These are phyloP conservation scores for Sparus aurata DNA, from an alignment of 2,797 vertebrate genomes.

Conservation along the genomic window DNA sequence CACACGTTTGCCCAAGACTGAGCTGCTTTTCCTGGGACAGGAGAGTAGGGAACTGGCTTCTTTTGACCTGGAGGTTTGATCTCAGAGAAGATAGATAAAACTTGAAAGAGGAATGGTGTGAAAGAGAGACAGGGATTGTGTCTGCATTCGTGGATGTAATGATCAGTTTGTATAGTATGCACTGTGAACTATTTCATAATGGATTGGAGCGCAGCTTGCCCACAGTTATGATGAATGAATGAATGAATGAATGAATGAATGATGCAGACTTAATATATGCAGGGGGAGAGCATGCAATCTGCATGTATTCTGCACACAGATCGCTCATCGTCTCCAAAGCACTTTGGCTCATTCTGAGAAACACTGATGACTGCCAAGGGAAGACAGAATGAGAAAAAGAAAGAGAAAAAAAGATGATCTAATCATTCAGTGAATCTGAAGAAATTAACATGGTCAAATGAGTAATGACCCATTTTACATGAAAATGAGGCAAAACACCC, in stretches of 20 bases:
- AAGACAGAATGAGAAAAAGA: neutral
- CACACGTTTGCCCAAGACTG: slow-evolving; percentile 36
- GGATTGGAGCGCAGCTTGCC: slow-evolving; percentile 22
- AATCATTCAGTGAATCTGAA: slow-evolving; percentile 48
- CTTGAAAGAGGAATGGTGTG: slow-evolving; percentile 8
- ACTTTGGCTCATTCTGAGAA: slow-evolving; percentile 34
- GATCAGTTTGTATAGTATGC: slow-evolving; percentile 20
- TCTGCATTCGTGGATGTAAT: neutral
- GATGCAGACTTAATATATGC: slow-evolving; percentile 53
- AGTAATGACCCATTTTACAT: slow-evolving; percentile 54
- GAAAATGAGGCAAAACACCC: slow-evolving; percentile 45
- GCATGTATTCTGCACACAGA: slow-evolving; percentile 35
- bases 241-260: slow-evolving; percentile 58
- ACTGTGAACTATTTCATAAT: slow-evolving; percentile 18
- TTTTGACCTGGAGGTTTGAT: slow-evolving; percentile 32
- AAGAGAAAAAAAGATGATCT: slow-evolving; percentile 27
- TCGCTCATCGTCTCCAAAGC: slow-evolving; percentile 17
- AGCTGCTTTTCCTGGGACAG: slow-evolving; percentile 31
- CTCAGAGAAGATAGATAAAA: slow-evolving; percentile 26
- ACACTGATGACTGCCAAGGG: slow-evolving; percentile 32
- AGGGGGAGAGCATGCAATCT: slow-evolving; percentile 43
- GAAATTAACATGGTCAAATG: slow-evolving; percentile 53
- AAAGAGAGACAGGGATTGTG: slow-evolving; percentile 8
- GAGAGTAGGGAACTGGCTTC: slow-evolving; percentile 10
- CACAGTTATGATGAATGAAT: slow-evolving; percentile 46